Base-by-base conservation (phyloP, 2,888 invertebrate species). In the Agriotes lineatus region DNA sequence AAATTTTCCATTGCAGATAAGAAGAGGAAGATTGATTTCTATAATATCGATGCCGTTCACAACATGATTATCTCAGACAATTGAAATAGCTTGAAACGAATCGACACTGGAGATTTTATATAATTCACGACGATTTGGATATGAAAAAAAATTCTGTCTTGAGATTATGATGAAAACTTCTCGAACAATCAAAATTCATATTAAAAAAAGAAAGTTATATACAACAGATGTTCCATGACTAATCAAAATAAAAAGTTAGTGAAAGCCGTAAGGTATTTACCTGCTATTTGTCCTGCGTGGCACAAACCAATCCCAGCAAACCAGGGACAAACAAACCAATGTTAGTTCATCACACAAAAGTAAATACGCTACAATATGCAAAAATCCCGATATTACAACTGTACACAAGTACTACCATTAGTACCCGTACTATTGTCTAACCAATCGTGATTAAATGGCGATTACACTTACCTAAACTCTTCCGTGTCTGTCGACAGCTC, bases 401-500 rank as follows among this genome's bases (percentile, higher is more conserved):
- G 33, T 52, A 52, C 52, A 48, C 9, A 42, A 37, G 9, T 44
- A 30, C 2, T 22, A 14, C 22, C 22, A 48, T 12, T 4, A 22
- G 16, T 14, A 20, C 2, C 5, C 2, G 16, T 12, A 18, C 16
- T n/a, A 0, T 48, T 2, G 1, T 22, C 22, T 22, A 48, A 48
- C 22, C n/a, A 1, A 16, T 10, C 1, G 6, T n/a, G 12, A 18
- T n/a, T 48, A 4, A 7, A 22, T 39, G 10, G 25, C 3, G 10
- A 20, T 10, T 25, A 2, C 10, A 18, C 22, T 35, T 84, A 93
- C 93, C 90, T 92, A 81, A 92, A 90, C 78, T 93, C 92, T 75
- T 93, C 93, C 6, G 88, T 89, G 74, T 93, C 93, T 0, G 90
- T 89, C 42, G 89, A 89, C 52, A 96, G 84, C 80, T 95, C 94